phyloP scores from a whole-genome alignment of 1,140 invertebrate genomes.

The Epicauta chinensis region DNA sequence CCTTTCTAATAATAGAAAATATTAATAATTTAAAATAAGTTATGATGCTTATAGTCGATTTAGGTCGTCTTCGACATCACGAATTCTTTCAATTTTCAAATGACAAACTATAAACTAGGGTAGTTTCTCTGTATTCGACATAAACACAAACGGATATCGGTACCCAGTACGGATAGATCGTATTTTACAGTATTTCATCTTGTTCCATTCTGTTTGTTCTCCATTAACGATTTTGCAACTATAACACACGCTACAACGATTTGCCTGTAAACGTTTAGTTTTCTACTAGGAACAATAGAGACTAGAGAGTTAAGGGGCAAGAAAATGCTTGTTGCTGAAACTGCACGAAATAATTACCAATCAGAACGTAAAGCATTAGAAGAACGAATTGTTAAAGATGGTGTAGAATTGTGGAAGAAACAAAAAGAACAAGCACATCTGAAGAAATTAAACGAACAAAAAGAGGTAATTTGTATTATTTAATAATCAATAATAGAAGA shows the following conservation, averaged over 20 bases:
- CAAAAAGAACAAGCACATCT: conserved; percentile 27
- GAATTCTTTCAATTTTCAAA: conserved; percentile 9
- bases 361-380: conserved; percentile 24
- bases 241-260: background rate
- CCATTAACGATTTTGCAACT: conserved; percentile 12
- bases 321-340: conserved; percentile 2
- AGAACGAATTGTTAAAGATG: conserved; percentile 25
- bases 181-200: conserved; percentile 7
- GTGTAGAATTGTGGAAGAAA: conserved; percentile 28
- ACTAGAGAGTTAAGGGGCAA: no score
- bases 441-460: conserved; percentile 32
- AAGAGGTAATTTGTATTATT: conserved; percentile 24
- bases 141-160: conserved; percentile 8
- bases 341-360: conserved; percentile 14
- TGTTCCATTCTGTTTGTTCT: background rate
- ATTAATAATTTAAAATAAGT: no score
- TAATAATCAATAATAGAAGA: conserved; percentile 3
- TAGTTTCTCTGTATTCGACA: conserved; percentile 2
- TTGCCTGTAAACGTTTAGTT: no score
- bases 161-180: conserved; percentile 12
- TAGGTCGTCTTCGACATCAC: conserved; percentile 6
- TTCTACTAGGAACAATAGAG: no score
- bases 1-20: no score
- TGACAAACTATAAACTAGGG: conserved; percentile 8
- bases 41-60: no score